Base-by-base conservation (phyloP, 2,113 vertebrate species). In the Plotosus lineatus region DNA sequence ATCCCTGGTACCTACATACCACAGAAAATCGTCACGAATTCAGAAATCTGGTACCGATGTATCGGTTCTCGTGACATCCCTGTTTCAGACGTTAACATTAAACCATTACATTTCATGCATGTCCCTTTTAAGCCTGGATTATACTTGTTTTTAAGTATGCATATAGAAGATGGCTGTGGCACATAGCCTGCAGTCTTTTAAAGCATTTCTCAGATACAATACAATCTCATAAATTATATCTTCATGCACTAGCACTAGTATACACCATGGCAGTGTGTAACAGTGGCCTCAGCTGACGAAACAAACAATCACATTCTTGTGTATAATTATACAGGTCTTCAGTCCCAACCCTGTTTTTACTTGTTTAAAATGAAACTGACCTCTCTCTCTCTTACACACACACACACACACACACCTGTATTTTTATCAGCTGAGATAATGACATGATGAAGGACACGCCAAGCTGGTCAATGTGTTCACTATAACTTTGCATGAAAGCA, bases 21-120 rank as follows among this genome's bases (percentile, higher is more conserved):
- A n/a, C n/a, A n/a, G n/a, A n/a, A n/a, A n/a, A n/a, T n/a, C n/a
- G n/a, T n/a, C n/a, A n/a, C n/a, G n/a, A n/a, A n/a, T n/a, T n/a
- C n/a, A n/a, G n/a, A n/a, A n/a, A n/a, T n/a, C n/a, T n/a, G n/a
- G n/a, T n/a, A n/a, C n/a, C n/a, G n/a, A n/a, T n/a, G n/a, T n/a
- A n/a, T n/a, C n/a, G n/a, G n/a, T n/a, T n/a, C n/a, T n/a, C n/a
- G n/a, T n/a, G n/a, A n/a, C n/a, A n/a, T n/a, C n/a, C n/a, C n/a
- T n/a, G n/a, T n/a, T n/a, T n/a, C n/a, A n/a, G n/a, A 84, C 74
- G 31, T 74, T 44, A 84, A 66, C 66, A 81, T 80, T 77, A 61
- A 78, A 53, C 33, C 84, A 80, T 85, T 78, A 74, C 56, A 82
- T 83, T 33, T 81, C 78, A 83, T 86, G 75, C 82, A 85, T 85